These are phyloP conservation scores for Rutpela maculata DNA, from an alignment of 2,888 invertebrate genomes.

Conservation along the genomic window DNA sequence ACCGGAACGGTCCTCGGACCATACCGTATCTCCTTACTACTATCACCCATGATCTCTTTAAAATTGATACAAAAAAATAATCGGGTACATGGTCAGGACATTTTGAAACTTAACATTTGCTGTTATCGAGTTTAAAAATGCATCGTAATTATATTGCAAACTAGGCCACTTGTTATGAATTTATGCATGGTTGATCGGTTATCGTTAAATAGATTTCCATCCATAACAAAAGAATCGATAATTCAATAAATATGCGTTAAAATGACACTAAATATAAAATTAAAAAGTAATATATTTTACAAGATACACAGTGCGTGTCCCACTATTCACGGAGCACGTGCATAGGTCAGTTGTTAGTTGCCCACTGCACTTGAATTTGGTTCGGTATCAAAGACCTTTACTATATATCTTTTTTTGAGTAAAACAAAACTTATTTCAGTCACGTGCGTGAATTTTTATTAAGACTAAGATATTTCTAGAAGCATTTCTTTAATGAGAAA, in stretches of 20 bases:
- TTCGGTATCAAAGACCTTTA: too few relatives aligned
- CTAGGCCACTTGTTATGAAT: not conserved
- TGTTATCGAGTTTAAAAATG: not conserved
- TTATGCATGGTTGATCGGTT: not conserved
- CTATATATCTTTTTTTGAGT: too few relatives aligned
- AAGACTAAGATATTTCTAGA: too few relatives aligned
- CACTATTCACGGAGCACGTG: too few relatives aligned
- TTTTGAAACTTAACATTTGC: not conserved
- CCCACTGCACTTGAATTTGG: too few relatives aligned
- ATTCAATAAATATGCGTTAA: not conserved
- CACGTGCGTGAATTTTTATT: too few relatives aligned
- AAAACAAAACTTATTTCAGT: too few relatives aligned
- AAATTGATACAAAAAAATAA: not conserved
- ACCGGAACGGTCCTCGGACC: not conserved
- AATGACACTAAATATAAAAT: not conserved
- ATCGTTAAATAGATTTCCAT: not conserved
- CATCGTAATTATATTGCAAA: not conserved
- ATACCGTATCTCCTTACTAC: constrained; percentile 1
- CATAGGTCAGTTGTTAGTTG: too few relatives aligned
- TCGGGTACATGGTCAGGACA: constrained; percentile 1
- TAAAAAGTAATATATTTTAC: too few relatives aligned
- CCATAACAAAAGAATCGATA: not conserved
- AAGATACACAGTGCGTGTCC: too few relatives aligned
- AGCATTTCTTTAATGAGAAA: too few relatives aligned
- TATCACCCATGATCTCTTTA: not conserved